Evolutionary conservation across 1,140 invertebrate species (phyloP), one percentile per base, ranked within the genome.

Genomic region (Atta colombica): DNA sequence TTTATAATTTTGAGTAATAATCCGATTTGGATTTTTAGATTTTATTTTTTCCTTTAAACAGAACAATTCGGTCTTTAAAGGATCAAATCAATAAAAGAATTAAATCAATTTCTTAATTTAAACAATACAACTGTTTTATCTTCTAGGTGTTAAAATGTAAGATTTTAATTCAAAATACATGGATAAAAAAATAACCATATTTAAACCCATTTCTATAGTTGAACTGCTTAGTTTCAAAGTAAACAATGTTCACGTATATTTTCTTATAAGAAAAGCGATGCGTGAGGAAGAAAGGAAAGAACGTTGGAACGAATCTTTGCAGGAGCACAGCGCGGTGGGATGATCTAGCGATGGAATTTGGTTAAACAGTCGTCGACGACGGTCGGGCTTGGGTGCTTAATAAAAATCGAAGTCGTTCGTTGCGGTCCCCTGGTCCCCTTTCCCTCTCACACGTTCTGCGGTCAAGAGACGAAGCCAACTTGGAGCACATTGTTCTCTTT

Each of bases 311-410:
- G 71, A 35, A 12, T 55, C 60, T 80, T 71, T 69, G 77, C 28
- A 63, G 77, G 66, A 88, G 75, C 86, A 72, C 86, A 65, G 80
- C 72, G 60, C 84, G 80, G 89, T 89, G 71, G 88, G 90, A 90
- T 90, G 87, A 91, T 90, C 87, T 66, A 69, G 81, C 85, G 90
- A 90, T 91, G 87, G 91, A 92, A 92, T 92, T 92, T 89, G 86
- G 91, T 92, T 91, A 92, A 92, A 92, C 87, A 92, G 91, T 88
- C 90, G 89, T 91, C 84, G 90, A 82, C 88, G 85, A 89, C 89
- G 88, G 88, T 91, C 87, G 88, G 88, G 84, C 65, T 75, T 87
- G 84, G 86, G 92, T 91, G 88, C 84, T 90, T 88, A 92, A 92
- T 92, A 92, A 92, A 92, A 92, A 92, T 90, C 89, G 77, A 86